Evolutionary conservation across 1,140 invertebrate species (phyloP), one percentile per base, ranked within the genome.

Genomic region (Calephelis virginiensis): DNA sequence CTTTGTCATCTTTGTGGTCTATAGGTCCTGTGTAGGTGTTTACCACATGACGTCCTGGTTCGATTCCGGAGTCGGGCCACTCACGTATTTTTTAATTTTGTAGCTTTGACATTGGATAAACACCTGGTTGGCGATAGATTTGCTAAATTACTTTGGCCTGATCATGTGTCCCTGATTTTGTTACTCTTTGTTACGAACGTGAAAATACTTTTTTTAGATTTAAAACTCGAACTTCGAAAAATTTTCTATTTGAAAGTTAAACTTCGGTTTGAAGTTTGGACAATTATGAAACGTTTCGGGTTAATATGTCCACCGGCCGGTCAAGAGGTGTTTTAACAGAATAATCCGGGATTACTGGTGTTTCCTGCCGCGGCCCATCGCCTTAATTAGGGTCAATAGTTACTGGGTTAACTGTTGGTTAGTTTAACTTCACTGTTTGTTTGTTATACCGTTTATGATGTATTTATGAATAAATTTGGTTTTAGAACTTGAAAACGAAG

Each of bases 331-430:
- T 86, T 85, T 81, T 82, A 81, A 82, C 68, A 78, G 81, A 78
- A 85, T 86, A 76, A 89, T 85, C 84, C 83, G 56, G 86, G 83
- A 84, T 87, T 84, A 84, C 81, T 71, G 69, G 68, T 83, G 83
- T 81, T 80, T 82, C 76, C 78, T 70, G 82, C 74, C 75, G 76
- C 80, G 79, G 76, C 72, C 72, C 76, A 82, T 76, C 76, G 80
- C 81, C 71, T 78, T 86, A 86, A 89, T 85, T 79, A 81, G 81
- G 86, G 84, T 86, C 84, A 80, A 82, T 85, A 88, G 85, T 86
- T 85, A 71, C 67, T 70, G 69, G 70, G 71, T 75, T 71, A 76
- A 76, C 71, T 70, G 71, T 49, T 63, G 64, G 78, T 79, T 77
- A 72, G 70, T 72, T 72, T 63, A 66, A 69, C 65, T 63, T 63